Evolutionary conservation across 2,797 vertebrate genomes (phyloP).

Genomic region (Etheostoma nigrum): DNA sequence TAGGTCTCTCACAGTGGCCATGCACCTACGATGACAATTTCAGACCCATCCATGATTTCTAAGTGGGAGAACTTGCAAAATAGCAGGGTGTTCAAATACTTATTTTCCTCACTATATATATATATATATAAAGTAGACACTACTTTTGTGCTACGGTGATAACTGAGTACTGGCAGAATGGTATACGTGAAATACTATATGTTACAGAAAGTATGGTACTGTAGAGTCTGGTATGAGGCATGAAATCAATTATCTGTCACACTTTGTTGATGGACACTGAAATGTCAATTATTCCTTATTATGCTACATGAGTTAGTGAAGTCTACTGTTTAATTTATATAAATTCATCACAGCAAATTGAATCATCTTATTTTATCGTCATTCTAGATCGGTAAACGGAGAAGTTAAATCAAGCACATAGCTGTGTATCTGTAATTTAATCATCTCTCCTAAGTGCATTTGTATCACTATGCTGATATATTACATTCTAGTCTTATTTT

Average conservation of each 20-base stretch:
- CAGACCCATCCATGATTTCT: no score
- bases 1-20: no score
- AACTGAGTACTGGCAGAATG: conserved; percentile 21
- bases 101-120: no score
- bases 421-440: conserved; percentile 28
- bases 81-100: no score
- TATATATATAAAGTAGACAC: conserved; percentile 18
- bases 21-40: no score
- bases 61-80: no score
- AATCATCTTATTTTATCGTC: not conserved
- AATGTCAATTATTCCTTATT: conserved; percentile 4
- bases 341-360: conserved; percentile 3
- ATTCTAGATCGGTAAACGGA: not conserved
- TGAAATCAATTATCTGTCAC: conserved; percentile 16
- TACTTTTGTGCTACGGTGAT: conserved; percentile 27
- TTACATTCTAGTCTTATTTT: conserved; percentile 11
- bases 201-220: not conserved
- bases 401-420: conserved; percentile 15
- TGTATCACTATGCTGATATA: conserved; percentile 27
- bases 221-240: not conserved
- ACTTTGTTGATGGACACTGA: conserved; percentile 26
- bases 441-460: conserved; percentile 34
- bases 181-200: not conserved
- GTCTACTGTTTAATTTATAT: conserved; percentile 7
- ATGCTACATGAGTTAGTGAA: not conserved